A percentile compares a stretch with the other conserved stretches of the same genome.
Evolutionary conservation across 2,888 invertebrate genomes (phyloP).

Genomic region (Belgica antarctica): DNA sequence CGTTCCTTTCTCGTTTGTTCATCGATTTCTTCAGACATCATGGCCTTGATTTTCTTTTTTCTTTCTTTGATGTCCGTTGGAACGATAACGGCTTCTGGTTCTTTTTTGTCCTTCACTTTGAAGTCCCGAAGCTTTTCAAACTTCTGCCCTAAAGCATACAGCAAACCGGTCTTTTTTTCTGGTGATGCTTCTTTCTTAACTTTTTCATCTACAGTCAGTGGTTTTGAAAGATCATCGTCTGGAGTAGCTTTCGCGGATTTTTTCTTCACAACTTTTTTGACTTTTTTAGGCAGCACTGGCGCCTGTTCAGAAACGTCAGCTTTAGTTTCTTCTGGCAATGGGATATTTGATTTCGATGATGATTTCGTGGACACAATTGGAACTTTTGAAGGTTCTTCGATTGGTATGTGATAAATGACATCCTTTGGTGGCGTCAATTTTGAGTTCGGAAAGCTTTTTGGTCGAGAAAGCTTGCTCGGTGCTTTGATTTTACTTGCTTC

Average conservation of each 20-base stretch:
- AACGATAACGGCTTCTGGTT: constrained; percentile 48
- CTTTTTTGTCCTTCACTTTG: constrained; percentile 45
- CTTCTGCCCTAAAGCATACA: constrained; percentile 75
- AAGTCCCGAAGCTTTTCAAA: constrained; percentile 64
- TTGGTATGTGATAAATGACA: too few species aligned
- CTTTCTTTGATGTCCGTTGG: constrained; percentile 57
- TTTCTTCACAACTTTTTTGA: constrained; percentile 44
- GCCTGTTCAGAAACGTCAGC: too few species aligned
- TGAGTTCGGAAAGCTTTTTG: constrained; percentile 61
- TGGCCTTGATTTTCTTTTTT: constrained; percentile 53
- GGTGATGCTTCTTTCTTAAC: constrained; percentile 53
- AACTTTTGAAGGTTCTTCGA: too few species aligned
- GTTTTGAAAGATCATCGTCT: constrained; percentile 47
- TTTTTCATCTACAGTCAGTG: constrained; percentile 47
- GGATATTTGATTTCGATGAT: too few species aligned
- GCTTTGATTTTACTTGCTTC: neutral
- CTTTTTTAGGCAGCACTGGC: constrained; percentile 46
- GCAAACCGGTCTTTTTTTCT: constrained; percentile 65
- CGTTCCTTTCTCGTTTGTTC: constrained; percentile 50
- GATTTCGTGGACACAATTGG: neutral
- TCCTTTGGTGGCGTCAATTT: constrained; percentile 53
- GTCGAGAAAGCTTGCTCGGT: constrained; percentile 55
- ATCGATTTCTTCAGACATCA: constrained; percentile 44
- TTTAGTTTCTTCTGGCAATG: too few species aligned
- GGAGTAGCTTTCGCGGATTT: constrained; percentile 48